Evolutionary conservation across 2,797 vertebrate genomes (phyloP).

Genomic region (Scomberomorus guttatus): DNA sequence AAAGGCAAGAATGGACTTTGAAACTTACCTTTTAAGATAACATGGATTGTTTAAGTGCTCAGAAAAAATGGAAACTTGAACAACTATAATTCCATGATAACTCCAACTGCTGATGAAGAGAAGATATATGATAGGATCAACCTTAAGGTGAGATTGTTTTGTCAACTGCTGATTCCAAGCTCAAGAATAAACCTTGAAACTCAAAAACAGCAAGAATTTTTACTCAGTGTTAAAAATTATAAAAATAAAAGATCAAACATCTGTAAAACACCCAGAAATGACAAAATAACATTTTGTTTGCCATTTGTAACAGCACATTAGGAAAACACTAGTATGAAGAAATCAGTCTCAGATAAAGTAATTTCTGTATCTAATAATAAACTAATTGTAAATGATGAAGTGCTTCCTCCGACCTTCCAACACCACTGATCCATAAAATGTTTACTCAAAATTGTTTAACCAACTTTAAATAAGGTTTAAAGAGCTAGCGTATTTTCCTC

Average conservation of each 20-base stretch:
- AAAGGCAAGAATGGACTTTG: neutral
- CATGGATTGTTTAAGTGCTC: neutral
- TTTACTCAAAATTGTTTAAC: neutral
- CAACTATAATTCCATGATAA: neutral
- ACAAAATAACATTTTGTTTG: neutral
- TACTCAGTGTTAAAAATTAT: neutral
- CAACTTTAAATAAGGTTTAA: neutral
- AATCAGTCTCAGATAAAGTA: neutral
- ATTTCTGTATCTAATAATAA: neutral
- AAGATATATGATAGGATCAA: neutral
- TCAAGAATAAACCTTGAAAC: constrained; percentile 5
- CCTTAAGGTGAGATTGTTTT: neutral
- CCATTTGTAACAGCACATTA: neutral
- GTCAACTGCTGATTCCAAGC: neutral
- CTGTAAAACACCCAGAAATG: neutral
- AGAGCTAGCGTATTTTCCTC: constrained; percentile 83
- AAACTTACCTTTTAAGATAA: neutral
- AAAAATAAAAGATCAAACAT: constrained; percentile 31
- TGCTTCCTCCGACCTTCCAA: neutral
- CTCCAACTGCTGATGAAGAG: neutral
- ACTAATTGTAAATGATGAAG: neutral
- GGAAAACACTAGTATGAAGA: neutral
- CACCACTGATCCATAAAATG: neutral
- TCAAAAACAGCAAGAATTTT: neutral
- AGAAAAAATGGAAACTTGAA: neutral